phyloP scores from a whole-genome alignment of 2,113 vertebrate genomes.

The Onychorhynchus coronatus region DNA sequence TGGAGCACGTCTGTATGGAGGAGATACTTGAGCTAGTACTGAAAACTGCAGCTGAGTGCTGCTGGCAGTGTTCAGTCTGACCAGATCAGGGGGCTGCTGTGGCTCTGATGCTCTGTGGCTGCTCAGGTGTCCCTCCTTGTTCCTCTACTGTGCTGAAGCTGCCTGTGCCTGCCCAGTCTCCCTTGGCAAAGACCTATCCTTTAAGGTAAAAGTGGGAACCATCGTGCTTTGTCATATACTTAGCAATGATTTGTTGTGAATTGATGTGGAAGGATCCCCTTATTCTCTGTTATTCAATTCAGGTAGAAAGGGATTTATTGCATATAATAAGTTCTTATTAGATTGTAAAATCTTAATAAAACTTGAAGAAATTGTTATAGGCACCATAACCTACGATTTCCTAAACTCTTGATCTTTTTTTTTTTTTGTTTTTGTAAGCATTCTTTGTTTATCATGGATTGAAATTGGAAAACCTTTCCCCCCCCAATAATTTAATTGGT shows the following conservation, averaged over 20 bases:
- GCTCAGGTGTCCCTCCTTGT: neutral
- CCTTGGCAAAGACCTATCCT: neutral
- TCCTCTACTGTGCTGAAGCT: neutral
- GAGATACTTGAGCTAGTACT: too few relatives aligned
- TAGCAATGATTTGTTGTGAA: neutral
- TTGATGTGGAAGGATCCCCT: neutral
- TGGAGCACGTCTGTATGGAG: neutral
- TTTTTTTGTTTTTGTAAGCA: too few relatives aligned
- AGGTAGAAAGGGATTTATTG: neutral
- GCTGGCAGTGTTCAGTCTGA: neutral
- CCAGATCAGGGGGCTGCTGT: neutral
- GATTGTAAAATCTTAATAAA: neutral
- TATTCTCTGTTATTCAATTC: neutral
- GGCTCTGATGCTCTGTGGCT: neutral
- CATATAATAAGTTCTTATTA: neutral
- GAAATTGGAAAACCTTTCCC: neutral
- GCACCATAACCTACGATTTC: neutral
- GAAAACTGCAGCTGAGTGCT: neutral
- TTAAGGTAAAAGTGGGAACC: neutral
- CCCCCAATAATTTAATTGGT: neutral
- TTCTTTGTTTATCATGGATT: neutral
- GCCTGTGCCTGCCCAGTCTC: neutral
- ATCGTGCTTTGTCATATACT: neutral
- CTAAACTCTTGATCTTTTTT: neutral
- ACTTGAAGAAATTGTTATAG: neutral